Evolutionary conservation across 2,888 invertebrate genomes (phyloP).

Genomic region (Rotaria magnacalcarata): DNA sequence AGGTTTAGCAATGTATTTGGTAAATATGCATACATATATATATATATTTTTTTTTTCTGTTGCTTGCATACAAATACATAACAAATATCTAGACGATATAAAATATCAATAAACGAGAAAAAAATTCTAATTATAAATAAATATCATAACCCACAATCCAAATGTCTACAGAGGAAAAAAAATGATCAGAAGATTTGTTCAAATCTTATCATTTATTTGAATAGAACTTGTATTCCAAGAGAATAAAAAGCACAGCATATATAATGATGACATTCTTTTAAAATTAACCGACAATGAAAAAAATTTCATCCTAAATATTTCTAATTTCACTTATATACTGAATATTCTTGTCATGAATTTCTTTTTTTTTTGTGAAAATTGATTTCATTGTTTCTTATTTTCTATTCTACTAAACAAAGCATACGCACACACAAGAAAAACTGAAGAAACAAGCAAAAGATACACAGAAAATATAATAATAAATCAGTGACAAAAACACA

Average conservation of each 20-base stretch:
- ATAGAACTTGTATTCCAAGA: background rate
- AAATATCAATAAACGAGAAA: background rate
- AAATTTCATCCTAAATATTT: constrained; percentile 12
- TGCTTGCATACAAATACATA: background rate
- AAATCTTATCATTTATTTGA: background rate
- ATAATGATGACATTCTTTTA: constrained; percentile 27
- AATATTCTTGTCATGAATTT: background rate
- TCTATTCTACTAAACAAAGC: constrained; percentile 13
- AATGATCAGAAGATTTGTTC: background rate
- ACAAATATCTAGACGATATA: background rate
- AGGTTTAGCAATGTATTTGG: background rate
- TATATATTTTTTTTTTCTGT: background rate
- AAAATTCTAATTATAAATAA: background rate
- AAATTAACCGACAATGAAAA: constrained; percentile 16
- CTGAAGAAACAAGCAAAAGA: background rate
- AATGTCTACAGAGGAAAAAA: background rate
- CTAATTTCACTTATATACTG: constrained; percentile 22
- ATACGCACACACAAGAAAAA: background rate
- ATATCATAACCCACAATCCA: background rate
- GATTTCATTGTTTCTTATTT: background rate
- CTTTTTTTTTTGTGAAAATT: background rate
- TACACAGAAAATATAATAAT: constrained; percentile 24
- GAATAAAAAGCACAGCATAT: background rate
- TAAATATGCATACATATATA: background rate
- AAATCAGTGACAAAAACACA: background rate